Conservation (phyloP, 2,888 invertebrate genomes). For the Caenorhabditis sp. region DNA sequence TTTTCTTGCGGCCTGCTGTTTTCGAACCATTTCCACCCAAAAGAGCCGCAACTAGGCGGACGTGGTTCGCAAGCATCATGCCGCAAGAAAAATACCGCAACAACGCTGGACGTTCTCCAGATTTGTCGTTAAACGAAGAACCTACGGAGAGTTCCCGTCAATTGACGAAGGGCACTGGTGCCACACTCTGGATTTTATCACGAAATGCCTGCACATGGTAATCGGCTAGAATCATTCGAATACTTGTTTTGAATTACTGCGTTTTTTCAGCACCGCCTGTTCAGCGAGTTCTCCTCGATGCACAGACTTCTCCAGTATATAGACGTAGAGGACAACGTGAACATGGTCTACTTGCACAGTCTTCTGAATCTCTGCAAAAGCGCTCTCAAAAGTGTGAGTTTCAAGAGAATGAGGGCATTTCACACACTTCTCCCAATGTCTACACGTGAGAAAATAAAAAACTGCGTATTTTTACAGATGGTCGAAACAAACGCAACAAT, state of each 20-base stretch:
- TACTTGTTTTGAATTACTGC: too few relatives aligned
- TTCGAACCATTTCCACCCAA: too few relatives aligned
- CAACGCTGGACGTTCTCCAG: too few relatives aligned
- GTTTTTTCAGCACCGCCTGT: conserved; percentile 27
- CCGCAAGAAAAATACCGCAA: too few relatives aligned
- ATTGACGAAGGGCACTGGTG: conserved; percentile 22
- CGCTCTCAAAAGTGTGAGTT: background rate
- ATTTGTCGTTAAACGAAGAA: conserved; percentile 12
- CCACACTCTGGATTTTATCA: conserved; percentile 26
- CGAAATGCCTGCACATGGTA: conserved; percentile 44
- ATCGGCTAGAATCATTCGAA: background rate
- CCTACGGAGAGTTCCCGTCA: conserved; percentile 37
- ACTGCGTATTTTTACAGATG: conserved; percentile 9
- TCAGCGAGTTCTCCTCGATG: conserved; percentile 16
- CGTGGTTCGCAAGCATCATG: too few relatives aligned
- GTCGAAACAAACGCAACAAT: conserved; percentile 6
- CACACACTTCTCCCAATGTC: too few relatives aligned
- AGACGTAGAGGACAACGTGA: conserved; percentile 12
- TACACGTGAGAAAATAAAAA: too few relatives aligned
- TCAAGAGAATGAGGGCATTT: background rate
- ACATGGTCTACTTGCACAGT: conserved; percentile 32
- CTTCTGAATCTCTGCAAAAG: conserved; percentile 16
- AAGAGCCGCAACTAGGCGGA: too few relatives aligned
- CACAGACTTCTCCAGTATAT: conserved; percentile 7
- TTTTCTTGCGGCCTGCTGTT: too few relatives aligned